These are phyloP conservation scores for Parascotia fuliginaria DNA, from an alignment of 2,888 invertebrate genomes.

Conservation along the genomic window DNA sequence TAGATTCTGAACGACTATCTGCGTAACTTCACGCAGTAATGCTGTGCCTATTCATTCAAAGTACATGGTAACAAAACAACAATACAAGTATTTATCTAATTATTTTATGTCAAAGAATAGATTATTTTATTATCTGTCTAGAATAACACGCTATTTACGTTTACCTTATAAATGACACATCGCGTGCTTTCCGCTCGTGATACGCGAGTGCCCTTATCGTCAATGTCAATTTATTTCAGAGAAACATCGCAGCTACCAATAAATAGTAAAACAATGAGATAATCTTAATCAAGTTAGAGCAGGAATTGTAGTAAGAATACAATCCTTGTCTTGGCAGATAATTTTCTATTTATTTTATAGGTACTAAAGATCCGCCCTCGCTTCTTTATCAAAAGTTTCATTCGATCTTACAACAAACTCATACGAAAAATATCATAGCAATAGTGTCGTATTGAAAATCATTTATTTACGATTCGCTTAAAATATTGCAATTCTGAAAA, in stretches of 20 bases:
- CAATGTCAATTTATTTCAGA: constrained; percentile 18
- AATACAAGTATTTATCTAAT: background rate
- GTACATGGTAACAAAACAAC: background rate
- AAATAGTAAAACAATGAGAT: constrained; percentile 1
- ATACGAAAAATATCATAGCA: no score
- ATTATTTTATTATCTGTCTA: background rate
- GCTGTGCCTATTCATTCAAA: background rate
- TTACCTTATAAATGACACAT: background rate
- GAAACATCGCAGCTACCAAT: background rate
- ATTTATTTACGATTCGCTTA: no score
- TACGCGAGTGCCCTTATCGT: constrained; percentile 21
- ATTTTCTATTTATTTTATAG: no score
- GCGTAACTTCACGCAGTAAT: no score
- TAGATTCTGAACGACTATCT: no score
- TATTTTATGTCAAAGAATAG: background rate
- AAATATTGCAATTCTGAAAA: no score
- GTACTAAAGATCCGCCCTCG: no score
- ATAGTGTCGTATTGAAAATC: no score
- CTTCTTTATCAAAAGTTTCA: no score
- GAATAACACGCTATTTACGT: background rate
- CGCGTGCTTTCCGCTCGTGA: constrained; percentile 7
- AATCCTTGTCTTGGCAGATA: no score
- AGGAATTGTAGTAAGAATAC: no score
- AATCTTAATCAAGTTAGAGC: background rate
- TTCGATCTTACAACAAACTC: no score